phyloP scores from a whole-genome alignment of 2,888 invertebrate species.

The Trisateles emortualis region DNA sequence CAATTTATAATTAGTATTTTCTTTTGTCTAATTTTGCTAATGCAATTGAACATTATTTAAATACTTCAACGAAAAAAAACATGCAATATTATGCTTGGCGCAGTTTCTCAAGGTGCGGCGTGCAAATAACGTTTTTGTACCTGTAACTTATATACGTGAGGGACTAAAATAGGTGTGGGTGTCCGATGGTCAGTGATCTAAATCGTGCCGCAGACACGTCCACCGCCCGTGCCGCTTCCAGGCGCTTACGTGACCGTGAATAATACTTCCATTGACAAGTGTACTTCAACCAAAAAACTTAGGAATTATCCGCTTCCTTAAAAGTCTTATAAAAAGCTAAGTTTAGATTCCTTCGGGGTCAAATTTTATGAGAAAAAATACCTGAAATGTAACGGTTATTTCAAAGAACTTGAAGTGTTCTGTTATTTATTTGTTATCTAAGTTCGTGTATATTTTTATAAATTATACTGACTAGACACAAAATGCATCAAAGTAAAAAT shows the following conservation, averaged over 20 bases:
- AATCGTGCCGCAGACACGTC: slow-evolving; percentile 37
- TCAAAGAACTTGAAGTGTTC: slow-evolving; percentile 1
- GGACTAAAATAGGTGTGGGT: slow-evolving; percentile 26
- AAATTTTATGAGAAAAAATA: slow-evolving; percentile 13
- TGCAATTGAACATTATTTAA: no score
- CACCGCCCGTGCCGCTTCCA: slow-evolving; percentile 38
- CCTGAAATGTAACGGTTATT: slow-evolving; percentile 21
- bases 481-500: no score
- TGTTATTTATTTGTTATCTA: slow-evolving; percentile 31
- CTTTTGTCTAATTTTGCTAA: no score
- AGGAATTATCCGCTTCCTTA: slow-evolving; percentile 33
- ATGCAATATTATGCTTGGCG: slow-evolving; percentile 4
- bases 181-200: slow-evolving; percentile 40
- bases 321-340: slow-evolving; percentile 19
- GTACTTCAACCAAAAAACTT: slow-evolving; percentile 22
- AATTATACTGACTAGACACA: no score
- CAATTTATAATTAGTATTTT: no score
- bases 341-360: slow-evolving; percentile 28
- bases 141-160: slow-evolving; percentile 41
- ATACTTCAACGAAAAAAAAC: slow-evolving; percentile 4
- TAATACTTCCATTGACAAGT: slow-evolving; percentile 29
- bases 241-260: slow-evolving; percentile 57
- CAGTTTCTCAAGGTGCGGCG: slow-evolving; percentile 4
- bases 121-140: slow-evolving; percentile 15
- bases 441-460: no score